Percentiles rank a stretch among this genome's conserved stretches.
Evolutionary conservation across 2,888 invertebrate species (phyloP).

Genomic region (Colostygia pectinataria): DNA sequence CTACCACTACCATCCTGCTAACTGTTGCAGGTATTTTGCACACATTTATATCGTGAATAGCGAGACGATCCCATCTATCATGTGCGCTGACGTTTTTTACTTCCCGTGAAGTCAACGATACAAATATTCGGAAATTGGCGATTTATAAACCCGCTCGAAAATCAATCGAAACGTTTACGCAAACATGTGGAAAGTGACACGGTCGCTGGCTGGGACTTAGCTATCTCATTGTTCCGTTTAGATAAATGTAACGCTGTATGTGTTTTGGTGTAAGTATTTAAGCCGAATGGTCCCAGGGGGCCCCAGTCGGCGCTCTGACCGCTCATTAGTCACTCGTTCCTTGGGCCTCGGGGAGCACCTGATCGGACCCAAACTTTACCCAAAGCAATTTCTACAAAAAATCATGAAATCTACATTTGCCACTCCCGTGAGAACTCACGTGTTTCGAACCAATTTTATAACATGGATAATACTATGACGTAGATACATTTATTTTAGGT

Average conservation of each 20-base stretch:
- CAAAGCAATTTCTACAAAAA: slow-evolving; percentile 49
- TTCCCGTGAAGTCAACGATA: slow-evolving; percentile 54
- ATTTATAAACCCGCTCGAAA: slow-evolving; percentile 37
- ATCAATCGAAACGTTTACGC: slow-evolving; percentile 33
- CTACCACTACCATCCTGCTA: slow-evolving; percentile 33
- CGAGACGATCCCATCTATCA: slow-evolving; percentile 60
- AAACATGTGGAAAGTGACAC: slow-evolving; percentile 28
- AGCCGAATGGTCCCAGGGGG: slow-evolving; percentile 42
- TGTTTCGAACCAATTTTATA: slow-evolving; percentile 33
- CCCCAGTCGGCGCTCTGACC: slow-evolving; percentile 55
- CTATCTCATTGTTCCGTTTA: slow-evolving; percentile 21
- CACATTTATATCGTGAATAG: slow-evolving; percentile 57
- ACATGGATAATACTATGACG: no score
- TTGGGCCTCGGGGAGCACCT: slow-evolving; percentile 47
- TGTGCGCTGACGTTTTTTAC: slow-evolving; percentile 58
- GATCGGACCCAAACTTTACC: slow-evolving; percentile 49
- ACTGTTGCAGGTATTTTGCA: slow-evolving; percentile 54
- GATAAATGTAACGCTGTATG: slow-evolving; percentile 21
- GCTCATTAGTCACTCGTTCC: slow-evolving; percentile 59
- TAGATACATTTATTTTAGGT: no score
- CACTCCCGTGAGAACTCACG: slow-evolving; percentile 23
- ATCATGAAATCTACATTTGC: slow-evolving; percentile 47
- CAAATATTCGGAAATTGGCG: slow-evolving; percentile 57
- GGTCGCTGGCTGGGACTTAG: slow-evolving; percentile 3
- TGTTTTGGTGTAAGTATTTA: slow-evolving; percentile 45